A percentile compares a stretch with the other conserved stretches of the same genome.
phyloP scores from a whole-genome alignment of 2,113 vertebrate species.

The Felis chaus region DNA sequence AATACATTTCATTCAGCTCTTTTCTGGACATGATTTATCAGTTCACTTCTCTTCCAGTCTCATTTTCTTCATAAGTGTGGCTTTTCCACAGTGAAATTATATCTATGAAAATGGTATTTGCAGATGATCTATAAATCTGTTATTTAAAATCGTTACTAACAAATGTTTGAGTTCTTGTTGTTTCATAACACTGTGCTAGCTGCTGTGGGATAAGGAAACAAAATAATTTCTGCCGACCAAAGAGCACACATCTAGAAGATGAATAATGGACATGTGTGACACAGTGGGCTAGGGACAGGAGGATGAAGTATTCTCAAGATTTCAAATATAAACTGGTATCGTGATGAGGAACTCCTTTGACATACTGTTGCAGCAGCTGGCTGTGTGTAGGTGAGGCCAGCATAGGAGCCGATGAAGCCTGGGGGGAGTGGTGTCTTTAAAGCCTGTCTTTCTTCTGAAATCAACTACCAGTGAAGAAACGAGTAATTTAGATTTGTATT shows the following conservation, averaged over 20 bases:
- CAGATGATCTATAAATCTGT: background rate
- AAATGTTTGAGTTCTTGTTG: background rate
- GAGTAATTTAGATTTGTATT: background rate
- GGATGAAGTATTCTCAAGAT: background rate
- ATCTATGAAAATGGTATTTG: background rate
- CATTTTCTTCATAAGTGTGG: background rate
- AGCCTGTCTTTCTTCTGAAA: constrained; percentile 17
- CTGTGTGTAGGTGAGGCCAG: background rate
- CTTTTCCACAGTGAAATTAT: background rate
- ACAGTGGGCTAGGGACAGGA: background rate
- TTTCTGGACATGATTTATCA: background rate
- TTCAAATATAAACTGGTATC: background rate
- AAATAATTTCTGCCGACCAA: background rate
- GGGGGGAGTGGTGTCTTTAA: background rate
- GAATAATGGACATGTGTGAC: background rate
- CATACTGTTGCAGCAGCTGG: background rate
- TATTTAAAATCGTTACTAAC: background rate
- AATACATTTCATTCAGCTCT: background rate
- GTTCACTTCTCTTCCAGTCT: background rate
- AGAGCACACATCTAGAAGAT: background rate
- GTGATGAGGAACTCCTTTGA: background rate
- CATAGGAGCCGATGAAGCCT: background rate
- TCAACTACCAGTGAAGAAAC: background rate
- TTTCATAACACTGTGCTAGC: background rate
- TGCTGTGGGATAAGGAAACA: background rate